Base-by-base conservation (phyloP, 1,140 invertebrate species). In the Ostrea denselamellosa region DNA sequence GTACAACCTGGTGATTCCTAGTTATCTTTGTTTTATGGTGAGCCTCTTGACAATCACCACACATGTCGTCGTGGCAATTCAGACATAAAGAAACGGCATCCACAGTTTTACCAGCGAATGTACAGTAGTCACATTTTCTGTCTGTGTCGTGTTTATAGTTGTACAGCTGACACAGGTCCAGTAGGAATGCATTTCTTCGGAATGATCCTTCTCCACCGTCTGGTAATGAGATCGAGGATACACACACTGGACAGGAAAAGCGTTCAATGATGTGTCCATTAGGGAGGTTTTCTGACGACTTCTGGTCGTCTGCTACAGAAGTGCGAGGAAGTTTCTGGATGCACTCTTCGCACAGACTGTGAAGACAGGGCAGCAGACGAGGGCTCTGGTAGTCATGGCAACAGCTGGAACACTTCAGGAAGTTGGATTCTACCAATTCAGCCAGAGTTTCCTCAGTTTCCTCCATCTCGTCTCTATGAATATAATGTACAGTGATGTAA, bases 1-100 rank as follows among this genome's bases (percentile, higher is more conserved):
- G 91, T 44, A 92, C 91, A 14, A 94, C 88, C 52, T 90, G 84
- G 88, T 94, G 94, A 81, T 85, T 65, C 19, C 94, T 87, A 8
- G 94, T 94, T 28, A 94, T 82, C 83, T 93, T 92, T 17, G 94
- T 94, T 56, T 91, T 90, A 2, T 86, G 89, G 88, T 94, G 94
- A 0, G 93, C 93, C 19, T 88, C 90, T 0, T 90, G 87, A 85
- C 94, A 94, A 34, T 71, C 82, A 17, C 91, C 89, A 88, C 94
- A 94, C 89, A 94, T 90, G 58, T 93, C 90, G 85, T 94, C 94
- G 28, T 89, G 89, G 81, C 94, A 94, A 14, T 93, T 91, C 2
- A 94, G 86, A 86, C 94, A 94, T 10, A 92, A 81, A 22, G 82
- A 85, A 8, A 83, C 89, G 7, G 93, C 93, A 10, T 53, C 22